Conservation (phyloP, 2,888 invertebrate species). For the Scrobipalpa costella region DNA sequence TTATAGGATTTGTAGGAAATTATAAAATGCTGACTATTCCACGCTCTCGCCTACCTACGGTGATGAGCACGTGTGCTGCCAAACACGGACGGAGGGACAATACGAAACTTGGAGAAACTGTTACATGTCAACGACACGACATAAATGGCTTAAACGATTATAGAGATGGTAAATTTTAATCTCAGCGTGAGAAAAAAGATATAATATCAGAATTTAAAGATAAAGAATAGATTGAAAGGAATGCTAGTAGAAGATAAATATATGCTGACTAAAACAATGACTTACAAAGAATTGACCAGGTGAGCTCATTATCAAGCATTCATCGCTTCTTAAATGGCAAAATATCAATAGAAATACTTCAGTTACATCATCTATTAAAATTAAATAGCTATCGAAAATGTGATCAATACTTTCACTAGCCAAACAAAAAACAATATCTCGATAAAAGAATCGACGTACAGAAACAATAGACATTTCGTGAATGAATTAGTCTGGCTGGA, state of each 20-base stretch:
- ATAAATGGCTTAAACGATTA: too few species aligned
- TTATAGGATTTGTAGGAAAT: too few species aligned
- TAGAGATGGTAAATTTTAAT: too few species aligned
- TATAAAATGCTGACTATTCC: too few species aligned
- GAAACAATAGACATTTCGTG: conserved; percentile 16
- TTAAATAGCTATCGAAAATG: conserved; percentile 21
- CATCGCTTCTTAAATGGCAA: conserved; percentile 2
- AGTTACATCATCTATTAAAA: conserved; percentile 15
- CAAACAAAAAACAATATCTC: conserved; percentile 20
- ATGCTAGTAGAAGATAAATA: background rate
- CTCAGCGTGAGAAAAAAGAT: background rate
- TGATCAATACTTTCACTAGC: conserved; percentile 24
- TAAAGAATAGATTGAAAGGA: background rate
- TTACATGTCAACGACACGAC: too few species aligned
- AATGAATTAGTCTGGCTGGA: conserved; percentile 20
- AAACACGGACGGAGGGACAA: too few species aligned
- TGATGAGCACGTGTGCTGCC: too few species aligned
- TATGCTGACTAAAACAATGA: background rate
- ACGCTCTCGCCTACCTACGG: too few species aligned
- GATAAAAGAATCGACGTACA: conserved; percentile 11
- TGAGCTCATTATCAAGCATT: conserved; percentile 8
- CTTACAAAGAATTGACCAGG: background rate
- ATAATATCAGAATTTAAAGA: background rate
- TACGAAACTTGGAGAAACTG: too few species aligned
- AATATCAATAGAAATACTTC: conserved; percentile 8